Evolutionary conservation across 2,113 vertebrate genomes (phyloP), one percentile per base, ranked within the genome.

Genomic region (Vanacampus margaritifer): DNA sequence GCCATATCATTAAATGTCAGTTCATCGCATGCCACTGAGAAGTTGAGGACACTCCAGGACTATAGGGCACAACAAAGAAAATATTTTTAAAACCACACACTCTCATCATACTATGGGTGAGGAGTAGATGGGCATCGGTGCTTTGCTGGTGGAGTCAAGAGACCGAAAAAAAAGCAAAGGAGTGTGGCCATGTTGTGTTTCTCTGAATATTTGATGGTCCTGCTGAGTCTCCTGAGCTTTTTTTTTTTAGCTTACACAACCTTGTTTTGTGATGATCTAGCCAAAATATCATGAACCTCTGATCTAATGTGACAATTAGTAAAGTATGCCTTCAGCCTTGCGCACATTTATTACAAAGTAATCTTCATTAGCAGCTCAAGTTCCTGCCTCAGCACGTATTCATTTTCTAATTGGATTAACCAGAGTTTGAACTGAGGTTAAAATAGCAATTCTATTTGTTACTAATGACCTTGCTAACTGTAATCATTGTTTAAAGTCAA

Each of bases 91-190:
- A 41, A 41, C 6, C 64, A n/a, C n/a, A n/a, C n/a, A n/a, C n/a
- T n/a, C n/a, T n/a, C 68, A 72, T 54, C 37, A 77, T 88, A 84
- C 82, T 84, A 86, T 88, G 79, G 67, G 64, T 72, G 78, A 64
- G 78, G 76, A 75, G 78, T 59, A 64, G 68, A 74, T 54, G 69
- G 48, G 69, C 76, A 71, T 64, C 78, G 69, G 77, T 74, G 66
- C 75, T 77, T 14, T 43, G 36, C 61, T n/a, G 37, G 8, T 37
- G n/a, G n/a, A 56, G 24, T 41, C 36, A 13, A 53, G 48, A 65
- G 6, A 63, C 37, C 39, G 23, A 72, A 14, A 23, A 64, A 45
- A 13, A 10, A 68, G 70, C 35, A 36, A 21, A 58, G 67, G 46
- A 67, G 74, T 74, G 37, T 75, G 67, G 67, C 57, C 77, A 59